These are phyloP conservation scores for Macrobrachium rosenbergii DNA, from an alignment of 1,140 invertebrate genomes.

Conservation along the genomic window DNA sequence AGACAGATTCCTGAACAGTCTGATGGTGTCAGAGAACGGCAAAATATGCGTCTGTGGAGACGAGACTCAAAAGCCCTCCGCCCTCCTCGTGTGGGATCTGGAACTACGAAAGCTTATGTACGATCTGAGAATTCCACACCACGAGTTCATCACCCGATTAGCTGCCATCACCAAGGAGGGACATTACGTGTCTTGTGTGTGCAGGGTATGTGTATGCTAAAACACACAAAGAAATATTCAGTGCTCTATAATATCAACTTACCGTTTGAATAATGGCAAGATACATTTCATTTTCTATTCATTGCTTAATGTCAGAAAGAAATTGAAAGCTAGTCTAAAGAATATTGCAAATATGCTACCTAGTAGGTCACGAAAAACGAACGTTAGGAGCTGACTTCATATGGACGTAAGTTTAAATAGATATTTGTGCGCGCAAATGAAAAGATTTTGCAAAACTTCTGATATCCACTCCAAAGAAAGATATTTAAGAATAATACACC, in stretches of 20 bases:
- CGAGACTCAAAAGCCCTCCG: slow-evolving; percentile 92
- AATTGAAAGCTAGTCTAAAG: too few relatives aligned
- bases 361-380: too few relatives aligned
- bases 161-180: slow-evolving; percentile 90
- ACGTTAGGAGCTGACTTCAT: too few relatives aligned
- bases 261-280: background rate
- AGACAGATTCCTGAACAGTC: slow-evolving; percentile 88
- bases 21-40: slow-evolving; percentile 88
- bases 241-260: too few relatives aligned
- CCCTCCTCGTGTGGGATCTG: slow-evolving; percentile 89
- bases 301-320: background rate
- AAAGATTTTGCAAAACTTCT: too few relatives aligned
- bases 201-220: slow-evolving; percentile 73
- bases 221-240: too few relatives aligned
- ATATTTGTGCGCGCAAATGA: too few relatives aligned
- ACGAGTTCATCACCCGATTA: slow-evolving; percentile 87
- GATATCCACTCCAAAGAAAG: background rate
- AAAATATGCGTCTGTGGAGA: slow-evolving; percentile 90
- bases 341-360: too few relatives aligned
- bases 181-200: slow-evolving; percentile 76
- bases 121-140: slow-evolving; percentile 87
- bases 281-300: too few relatives aligned
- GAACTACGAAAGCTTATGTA: slow-evolving; percentile 86
- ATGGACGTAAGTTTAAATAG: too few relatives aligned
- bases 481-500: background rate